These are phyloP conservation scores for Empidonax traillii DNA, from an alignment of 2,113 vertebrate genomes.

Conservation along the genomic window DNA sequence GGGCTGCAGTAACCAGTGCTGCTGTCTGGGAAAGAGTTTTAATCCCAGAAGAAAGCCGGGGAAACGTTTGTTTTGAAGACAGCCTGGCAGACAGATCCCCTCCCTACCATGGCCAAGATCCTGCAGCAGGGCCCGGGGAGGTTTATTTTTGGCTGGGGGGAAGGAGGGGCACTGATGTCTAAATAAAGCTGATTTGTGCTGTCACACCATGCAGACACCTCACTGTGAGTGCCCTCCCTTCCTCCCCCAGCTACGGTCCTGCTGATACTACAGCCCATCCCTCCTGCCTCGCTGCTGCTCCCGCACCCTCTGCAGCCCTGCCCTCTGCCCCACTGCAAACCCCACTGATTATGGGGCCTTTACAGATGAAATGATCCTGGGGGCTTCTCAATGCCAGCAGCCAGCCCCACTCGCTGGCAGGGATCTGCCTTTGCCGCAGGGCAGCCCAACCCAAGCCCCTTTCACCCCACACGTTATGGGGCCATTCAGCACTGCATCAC, in stretches of 20 bases:
- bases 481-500: not conserved
- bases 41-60: not conserved
- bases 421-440: not conserved
- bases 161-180: not conserved
- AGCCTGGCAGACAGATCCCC: not conserved
- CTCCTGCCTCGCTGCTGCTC: not conserved
- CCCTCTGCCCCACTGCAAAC: slow-evolving; percentile 46
- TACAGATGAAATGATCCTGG: not conserved
- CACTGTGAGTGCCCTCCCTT: not conserved
- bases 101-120: not conserved
- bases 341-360: not conserved
- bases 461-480: not conserved
- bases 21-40: not conserved
- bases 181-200: slow-evolving; percentile 1
- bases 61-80: not conserved
- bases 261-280: not conserved
- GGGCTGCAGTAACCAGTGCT: not conserved
- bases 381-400: not conserved
- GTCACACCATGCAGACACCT: not conserved
- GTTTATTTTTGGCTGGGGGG: not conserved
- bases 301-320: not conserved
- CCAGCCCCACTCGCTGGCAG: not conserved
- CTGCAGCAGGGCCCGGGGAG: not conserved
- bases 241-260: not conserved
- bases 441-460: not conserved